Evolutionary conservation across 92 coral and sea anemone genomes (phyloP), one percentile per base, ranked within the genome.

Genomic region (Muricea muricata): DNA sequence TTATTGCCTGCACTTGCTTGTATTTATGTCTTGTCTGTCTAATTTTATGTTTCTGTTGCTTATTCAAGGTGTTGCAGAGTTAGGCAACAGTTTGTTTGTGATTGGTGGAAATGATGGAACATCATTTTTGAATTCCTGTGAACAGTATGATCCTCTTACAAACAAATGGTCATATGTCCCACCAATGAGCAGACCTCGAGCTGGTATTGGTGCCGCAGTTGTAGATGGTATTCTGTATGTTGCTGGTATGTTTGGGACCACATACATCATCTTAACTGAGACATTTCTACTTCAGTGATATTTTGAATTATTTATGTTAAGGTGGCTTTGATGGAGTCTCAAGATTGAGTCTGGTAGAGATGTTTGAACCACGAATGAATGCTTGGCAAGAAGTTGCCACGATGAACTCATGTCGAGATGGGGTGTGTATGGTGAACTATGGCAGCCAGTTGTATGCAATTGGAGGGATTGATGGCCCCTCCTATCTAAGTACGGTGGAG

Each of bases 281-380:
- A 37, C 9, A 37, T 4, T 37, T 37, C 42, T 37, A 37, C 9
- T 37, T 37, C 42, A 37, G 20, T 29, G 41, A 65, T 21, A 23
- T 33, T 24, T 9, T n/a, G 42, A 67, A 14, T 33, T 70, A 7
- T 70, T 24, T 70, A 34, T 14, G 4, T 70, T 11, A 75, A 78
- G 99, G 99, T 78, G 99, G 99, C 24, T 97, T 97, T 90, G 99
- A 97, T 86, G 99, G 99, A 48, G 93, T 95, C 41, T 90, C 93
- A 32, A 89, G 99, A 60, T 89, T 97, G 50, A 97, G 93, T 79
- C 76, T 90, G 67, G 99, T 97, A 17, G 99, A 97, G 48, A 95
- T 95, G 98, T 95, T 90, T 89, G 99, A 97, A 48, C 93, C 98
- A 7, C 98, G 99, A 11, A 97, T 92, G 97, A 94, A 94, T 58